Evolutionary conservation across 2,113 vertebrate species (phyloP), one percentile per base, ranked within the genome.

Genomic region (Syrrhaptes paradoxus): DNA sequence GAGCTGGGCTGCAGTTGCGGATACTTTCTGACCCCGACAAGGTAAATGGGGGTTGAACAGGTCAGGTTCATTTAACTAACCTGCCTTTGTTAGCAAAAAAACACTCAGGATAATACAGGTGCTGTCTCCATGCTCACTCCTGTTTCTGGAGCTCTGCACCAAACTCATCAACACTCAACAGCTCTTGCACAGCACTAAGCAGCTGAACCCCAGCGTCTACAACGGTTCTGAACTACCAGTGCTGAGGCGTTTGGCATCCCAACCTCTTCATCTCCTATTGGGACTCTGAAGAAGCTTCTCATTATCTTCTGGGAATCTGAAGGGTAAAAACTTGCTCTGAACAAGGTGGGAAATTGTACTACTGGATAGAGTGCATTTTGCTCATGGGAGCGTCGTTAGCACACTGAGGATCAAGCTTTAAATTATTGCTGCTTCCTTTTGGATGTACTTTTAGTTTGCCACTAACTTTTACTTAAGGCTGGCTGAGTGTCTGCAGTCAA

Each of bases 1-100:
- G 72, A 86, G 54, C 52, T 67, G 54, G 4, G 19, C 73, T 62
- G 84, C 45, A 21, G 11, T 76, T 76, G 52, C 43, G 90, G 73
- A 14, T 38, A 49, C 15, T 90, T 85, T 78, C 57, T 57, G 52
- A 70, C 25, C n/a, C 59, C 3, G 5, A 11, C 65, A 38, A 65
- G 49, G 49, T 31, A 65, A 85, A 43, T 0, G 0, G 13, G 20
- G 20, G 13, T 45, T 45, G 31, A 88, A 46, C 11, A 26, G 32
- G 45, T 75, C 86, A 89, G 36, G 41, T 49, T 31, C 65, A 24
- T 48, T 57, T 36, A 86, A 81, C 9, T 54, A 13, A 57, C 52
- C 46, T 63, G 41, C 21, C 26, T 19, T 79, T 21, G 12, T 48
- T 22, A 59, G 62, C 57, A 72, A 62, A 66, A 58, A 46, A 1